These are phyloP conservation scores for Oryzaephilus surinamensis DNA, from an alignment of 1,140 invertebrate genomes.

Conservation along the genomic window DNA sequence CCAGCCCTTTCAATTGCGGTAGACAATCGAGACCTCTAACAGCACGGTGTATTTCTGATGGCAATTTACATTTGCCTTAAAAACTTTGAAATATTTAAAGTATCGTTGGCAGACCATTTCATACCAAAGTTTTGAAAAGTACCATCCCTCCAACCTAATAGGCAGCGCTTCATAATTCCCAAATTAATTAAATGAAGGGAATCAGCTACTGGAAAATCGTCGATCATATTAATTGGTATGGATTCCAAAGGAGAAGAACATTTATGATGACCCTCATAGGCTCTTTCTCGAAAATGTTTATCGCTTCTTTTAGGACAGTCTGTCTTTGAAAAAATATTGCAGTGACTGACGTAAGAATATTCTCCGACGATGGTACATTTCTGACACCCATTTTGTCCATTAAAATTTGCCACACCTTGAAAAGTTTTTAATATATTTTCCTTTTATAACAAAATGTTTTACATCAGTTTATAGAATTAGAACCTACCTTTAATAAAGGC, in stretches of 20 bases:
- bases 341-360: slow-evolving; percentile 20
- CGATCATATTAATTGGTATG: slow-evolving; percentile 19
- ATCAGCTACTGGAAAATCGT: slow-evolving; percentile 23
- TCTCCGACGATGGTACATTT: slow-evolving; percentile 21
- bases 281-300: slow-evolving; percentile 15
- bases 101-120: slow-evolving; percentile 11
- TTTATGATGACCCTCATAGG: slow-evolving; percentile 22
- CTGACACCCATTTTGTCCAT: slow-evolving; percentile 16
- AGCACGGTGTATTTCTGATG: slow-evolving; percentile 19
- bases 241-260: slow-evolving; percentile 12
- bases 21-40: slow-evolving; percentile 17
- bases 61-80: slow-evolving; percentile 14
- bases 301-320: slow-evolving; percentile 16
- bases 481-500: slow-evolving; percentile 17
- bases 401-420: slow-evolving; percentile 20
- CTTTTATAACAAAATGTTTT: background rate
- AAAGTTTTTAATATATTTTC: slow-evolving; percentile 9
- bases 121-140: slow-evolving; percentile 10
- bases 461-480: no score
- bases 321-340: slow-evolving; percentile 18
- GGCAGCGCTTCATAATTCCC: slow-evolving; percentile 23
- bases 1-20: slow-evolving; percentile 18
- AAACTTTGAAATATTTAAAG: slow-evolving; percentile 7
- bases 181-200: slow-evolving; percentile 22
- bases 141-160: slow-evolving; percentile 18